phyloP scores from a whole-genome alignment of 2,113 vertebrate genomes.

The Upupa epops region DNA sequence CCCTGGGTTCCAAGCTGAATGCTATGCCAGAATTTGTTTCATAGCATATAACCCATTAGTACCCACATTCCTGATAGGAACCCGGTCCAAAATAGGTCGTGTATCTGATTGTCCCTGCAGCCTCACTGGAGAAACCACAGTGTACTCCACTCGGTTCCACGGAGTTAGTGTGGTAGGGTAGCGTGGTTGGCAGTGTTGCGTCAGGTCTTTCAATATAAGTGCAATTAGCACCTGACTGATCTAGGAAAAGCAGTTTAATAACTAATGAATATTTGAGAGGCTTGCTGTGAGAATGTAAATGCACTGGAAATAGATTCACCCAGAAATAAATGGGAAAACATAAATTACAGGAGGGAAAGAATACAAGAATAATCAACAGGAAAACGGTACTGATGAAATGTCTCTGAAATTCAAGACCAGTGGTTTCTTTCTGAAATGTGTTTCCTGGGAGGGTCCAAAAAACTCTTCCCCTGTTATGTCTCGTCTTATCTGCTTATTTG shows the following conservation, averaged over 20 bases:
- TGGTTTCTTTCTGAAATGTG: neutral
- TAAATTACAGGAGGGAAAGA: neutral
- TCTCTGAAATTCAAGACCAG: neutral
- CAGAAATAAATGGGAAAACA: neutral
- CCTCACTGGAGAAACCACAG: neutral
- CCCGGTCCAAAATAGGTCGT: neutral
- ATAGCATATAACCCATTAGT: neutral
- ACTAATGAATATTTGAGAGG: conserved; percentile 2
- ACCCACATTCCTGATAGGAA: neutral
- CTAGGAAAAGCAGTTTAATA: conserved; percentile 12
- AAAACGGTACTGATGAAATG: neutral
- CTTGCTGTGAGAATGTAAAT: neutral
- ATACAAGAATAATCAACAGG: neutral
- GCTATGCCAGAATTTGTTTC: neutral
- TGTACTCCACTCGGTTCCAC: neutral
- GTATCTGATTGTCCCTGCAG: neutral
- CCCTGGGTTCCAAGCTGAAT: neutral
- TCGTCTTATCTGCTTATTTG: neutral
- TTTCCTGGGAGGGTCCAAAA: neutral
- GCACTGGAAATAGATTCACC: neutral
- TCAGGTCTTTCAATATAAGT: neutral
- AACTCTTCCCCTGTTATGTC: neutral
- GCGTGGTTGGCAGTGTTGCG: neutral
- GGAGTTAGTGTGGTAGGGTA: accelerated
- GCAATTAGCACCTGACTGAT: neutral